phyloP scores from a whole-genome alignment of 2,113 vertebrate genomes.

The Mormoops blainvillei region DNA sequence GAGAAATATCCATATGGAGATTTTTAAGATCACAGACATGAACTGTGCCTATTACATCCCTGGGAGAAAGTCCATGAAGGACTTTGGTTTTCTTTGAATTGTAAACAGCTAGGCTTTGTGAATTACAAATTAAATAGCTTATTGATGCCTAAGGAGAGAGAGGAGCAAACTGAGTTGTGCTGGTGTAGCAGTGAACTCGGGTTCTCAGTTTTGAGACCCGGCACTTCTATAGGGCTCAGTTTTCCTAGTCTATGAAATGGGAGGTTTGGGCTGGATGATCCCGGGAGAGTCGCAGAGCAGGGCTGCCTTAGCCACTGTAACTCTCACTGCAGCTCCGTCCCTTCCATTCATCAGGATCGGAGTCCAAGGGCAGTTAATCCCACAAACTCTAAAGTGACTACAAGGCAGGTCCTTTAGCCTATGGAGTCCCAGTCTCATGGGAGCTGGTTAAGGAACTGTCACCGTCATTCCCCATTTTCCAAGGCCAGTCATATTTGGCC shows the following conservation, averaged over 20 bases:
- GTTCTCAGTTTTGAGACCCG: neutral
- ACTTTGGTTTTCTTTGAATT: neutral
- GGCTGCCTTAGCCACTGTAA: neutral
- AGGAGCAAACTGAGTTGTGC: neutral
- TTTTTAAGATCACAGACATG: neutral
- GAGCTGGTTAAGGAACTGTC: neutral
- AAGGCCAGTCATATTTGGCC: neutral
- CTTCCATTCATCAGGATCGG: neutral
- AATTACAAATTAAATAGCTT: neutral
- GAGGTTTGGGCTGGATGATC: neutral
- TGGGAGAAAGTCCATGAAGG: neutral
- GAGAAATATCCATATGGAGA: neutral
- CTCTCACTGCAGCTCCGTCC: neutral
- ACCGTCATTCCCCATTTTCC: neutral
- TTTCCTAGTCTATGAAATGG: neutral
- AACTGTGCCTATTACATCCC: neutral
- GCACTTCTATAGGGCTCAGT: neutral
- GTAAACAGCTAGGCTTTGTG: neutral
- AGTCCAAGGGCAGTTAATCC: neutral
- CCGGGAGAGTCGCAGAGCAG: accelerated
- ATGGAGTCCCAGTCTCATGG: neutral
- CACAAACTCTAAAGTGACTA: neutral
- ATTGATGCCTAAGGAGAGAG: neutral
- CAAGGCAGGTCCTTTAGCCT: neutral
- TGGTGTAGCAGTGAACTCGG: neutral